A percentile compares a stretch with the other conserved stretches of the same genome.
Conservation (phyloP, 2,797 vertebrate genomes). For the Varecia variegata region DNA sequence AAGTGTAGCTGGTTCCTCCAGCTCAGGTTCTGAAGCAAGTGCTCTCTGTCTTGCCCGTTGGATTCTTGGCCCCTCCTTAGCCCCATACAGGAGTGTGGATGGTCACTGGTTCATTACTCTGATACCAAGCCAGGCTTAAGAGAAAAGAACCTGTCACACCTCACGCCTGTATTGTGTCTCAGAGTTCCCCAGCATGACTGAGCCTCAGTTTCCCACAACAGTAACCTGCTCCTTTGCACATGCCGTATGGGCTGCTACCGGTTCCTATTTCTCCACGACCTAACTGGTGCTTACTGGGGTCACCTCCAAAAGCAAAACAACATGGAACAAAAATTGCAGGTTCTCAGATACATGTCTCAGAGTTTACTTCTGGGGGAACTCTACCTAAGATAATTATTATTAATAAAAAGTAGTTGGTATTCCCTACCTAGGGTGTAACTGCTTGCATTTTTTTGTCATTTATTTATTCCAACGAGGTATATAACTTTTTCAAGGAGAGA, state of each 20-base stretch:
- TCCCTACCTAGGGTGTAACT: background rate
- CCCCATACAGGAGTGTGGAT: fast-evolving
- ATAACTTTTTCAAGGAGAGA: background rate
- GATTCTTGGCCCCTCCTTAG: background rate
- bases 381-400: too few species aligned
- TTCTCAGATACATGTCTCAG: background rate
- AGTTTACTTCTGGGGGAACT: background rate
- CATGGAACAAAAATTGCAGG: background rate
- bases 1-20: background rate
- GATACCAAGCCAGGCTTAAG: too few species aligned
- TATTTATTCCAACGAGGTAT: background rate
- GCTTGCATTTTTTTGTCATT: background rate
- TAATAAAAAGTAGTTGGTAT: background rate
- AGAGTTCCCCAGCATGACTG: background rate
- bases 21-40: fast-evolving
- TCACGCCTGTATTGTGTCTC: background rate
- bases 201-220: background rate
- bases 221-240: background rate
- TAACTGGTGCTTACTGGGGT: background rate
- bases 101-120: background rate
- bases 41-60: background rate
- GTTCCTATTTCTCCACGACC: background rate
- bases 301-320: background rate
- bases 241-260: background rate
- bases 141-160: background rate